Percentiles rank a stretch among this genome's conserved stretches.
phyloP scores from a whole-genome alignment of 92 coral and sea anemone species.

The Blastomussa wellsi region DNA sequence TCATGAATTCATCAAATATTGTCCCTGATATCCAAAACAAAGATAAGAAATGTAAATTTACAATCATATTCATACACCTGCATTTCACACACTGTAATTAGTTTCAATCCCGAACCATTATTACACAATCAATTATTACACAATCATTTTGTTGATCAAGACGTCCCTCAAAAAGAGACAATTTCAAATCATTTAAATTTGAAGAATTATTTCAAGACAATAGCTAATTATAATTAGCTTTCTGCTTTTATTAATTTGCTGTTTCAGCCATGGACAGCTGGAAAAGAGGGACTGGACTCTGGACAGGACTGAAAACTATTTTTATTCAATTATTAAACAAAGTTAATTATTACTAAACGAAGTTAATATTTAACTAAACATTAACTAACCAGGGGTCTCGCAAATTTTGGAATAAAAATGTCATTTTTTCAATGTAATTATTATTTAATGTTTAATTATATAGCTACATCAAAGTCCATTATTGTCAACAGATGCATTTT shows the following conservation, averaged over 20 bases:
- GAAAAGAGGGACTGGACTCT: too few species aligned
- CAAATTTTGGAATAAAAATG: too few species aligned
- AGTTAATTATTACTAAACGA: too few species aligned
- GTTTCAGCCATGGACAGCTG: too few species aligned
- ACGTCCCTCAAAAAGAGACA: neutral
- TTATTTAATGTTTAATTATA: too few species aligned
- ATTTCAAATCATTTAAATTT: neutral
- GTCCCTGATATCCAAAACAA: neutral
- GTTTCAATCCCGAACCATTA: neutral
- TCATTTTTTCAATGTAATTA: too few species aligned
- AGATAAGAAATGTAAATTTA: neutral
- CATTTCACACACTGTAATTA: neutral
- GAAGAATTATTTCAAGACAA: neutral
- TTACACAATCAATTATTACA: neutral
- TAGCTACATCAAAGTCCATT: too few species aligned
- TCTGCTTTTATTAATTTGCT: neutral
- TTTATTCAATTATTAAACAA: too few species aligned
- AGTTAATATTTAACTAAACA: too few species aligned
- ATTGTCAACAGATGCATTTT: too few species aligned
- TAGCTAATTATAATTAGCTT: neutral
- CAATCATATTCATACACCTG: neutral
- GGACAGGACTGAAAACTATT: too few species aligned
- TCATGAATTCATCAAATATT: neutral
- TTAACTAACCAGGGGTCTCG: too few species aligned
- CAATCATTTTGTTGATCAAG: neutral